Evolutionary conservation across 2,888 invertebrate species (phyloP), one percentile per base, ranked within the genome.

Genomic region (Adelognathus sp.): DNA sequence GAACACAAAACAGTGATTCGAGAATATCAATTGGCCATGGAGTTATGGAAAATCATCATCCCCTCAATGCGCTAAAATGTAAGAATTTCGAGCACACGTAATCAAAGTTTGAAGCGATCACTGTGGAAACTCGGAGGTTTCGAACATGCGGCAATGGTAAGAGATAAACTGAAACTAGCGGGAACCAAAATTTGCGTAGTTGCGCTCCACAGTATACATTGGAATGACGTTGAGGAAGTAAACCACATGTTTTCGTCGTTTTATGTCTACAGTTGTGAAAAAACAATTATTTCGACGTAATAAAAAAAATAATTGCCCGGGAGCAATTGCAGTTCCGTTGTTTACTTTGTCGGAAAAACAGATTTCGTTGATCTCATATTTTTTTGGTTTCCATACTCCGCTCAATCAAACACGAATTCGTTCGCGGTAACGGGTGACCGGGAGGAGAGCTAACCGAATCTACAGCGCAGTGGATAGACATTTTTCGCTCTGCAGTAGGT

Each of bases 391-490:
- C 29, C 3, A 18, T 52, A 2, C 16, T 24, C 50, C 60, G 58
- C 77, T 66, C 69, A 81, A 83, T 82, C 74, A 80, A 81, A 70
- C 66, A 50, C 31, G 39, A 76, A 74, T 81, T 21, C 36, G 24
- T n/a, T n/a, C n/a, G 56, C 36, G 24, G 36, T 36, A 64, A 64
- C 63, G 64, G 33, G 69, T 5, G 41, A 16, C 61, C 21, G 31
- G 5, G 3, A 24, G 46, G 29, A 3, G 2, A 27, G 52, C 21
- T 36, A 69, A 54, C 52, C 27, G 50, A 24, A 24, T 29, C 3
- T 31, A 63, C 24, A 16, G 27, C 4, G n/a, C 4, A 7, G 11
- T 29, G 16, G 16, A 52, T 39, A n/a, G n/a, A n/a, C 24, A 27
- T 16, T 36, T 31, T 7, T 16, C 39, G 14, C 27, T 36, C 3